These are phyloP conservation scores for Rallus crepitans DNA, from an alignment of 2,797 vertebrate species.

Conservation along the genomic window DNA sequence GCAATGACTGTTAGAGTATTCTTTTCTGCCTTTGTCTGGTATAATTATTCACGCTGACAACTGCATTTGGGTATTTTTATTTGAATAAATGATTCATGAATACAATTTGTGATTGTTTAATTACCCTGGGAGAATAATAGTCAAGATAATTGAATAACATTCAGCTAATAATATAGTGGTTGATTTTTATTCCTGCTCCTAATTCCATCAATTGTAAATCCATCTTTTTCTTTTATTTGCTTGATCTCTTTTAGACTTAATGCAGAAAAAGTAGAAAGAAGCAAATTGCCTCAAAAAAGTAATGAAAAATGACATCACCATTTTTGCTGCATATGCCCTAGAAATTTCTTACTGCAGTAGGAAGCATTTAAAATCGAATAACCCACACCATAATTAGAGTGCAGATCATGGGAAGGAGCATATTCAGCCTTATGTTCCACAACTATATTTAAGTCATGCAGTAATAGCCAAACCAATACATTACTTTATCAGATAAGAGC, in stretches of 20 bases:
- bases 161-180: background rate
- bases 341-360: background rate
- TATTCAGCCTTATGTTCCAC: background rate
- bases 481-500: slow-evolving; percentile 33
- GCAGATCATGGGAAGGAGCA: background rate
- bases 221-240: background rate
- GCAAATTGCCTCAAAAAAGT: background rate
- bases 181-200: background rate
- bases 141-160: background rate
- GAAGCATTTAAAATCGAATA: slow-evolving; percentile 22
- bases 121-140: background rate
- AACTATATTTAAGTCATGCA: background rate
- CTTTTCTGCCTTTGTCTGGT: background rate
- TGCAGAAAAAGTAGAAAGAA: background rate
- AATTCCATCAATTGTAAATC: background rate
- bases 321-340: background rate
- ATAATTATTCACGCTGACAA: background rate
- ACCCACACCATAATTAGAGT: background rate
- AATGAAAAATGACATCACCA: background rate
- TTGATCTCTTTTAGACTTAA: background rate
- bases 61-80: background rate
- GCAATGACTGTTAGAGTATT: background rate
- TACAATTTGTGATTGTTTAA: background rate
- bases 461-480: background rate
- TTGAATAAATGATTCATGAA: background rate